Evolutionary conservation across 1,140 invertebrate genomes (phyloP), one percentile per base, ranked within the genome.

Genomic region (Philotrypesis tridentata): DNA sequence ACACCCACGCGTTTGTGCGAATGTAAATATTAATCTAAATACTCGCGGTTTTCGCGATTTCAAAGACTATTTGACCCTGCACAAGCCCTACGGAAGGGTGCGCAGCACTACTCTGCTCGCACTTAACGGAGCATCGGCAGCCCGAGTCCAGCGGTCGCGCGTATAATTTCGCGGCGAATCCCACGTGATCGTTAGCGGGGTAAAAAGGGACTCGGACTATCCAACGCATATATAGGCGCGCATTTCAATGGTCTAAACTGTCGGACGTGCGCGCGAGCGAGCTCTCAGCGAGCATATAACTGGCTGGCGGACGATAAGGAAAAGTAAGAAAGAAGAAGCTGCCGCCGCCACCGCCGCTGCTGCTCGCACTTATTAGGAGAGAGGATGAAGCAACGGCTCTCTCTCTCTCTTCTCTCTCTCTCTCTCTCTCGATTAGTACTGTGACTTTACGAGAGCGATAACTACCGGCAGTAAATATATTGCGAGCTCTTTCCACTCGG

Each of bases 401-500:
- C n/a, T n/a, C n/a, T n/a, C n/a, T n/a, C n/a, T n/a, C n/a, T n/a
- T n/a, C n/a, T n/a, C n/a, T n/a, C n/a, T n/a, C n/a, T n/a, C n/a
- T n/a, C n/a, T n/a, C n/a, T n/a, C 11, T 8, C 43, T 48, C 48
- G 48, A 55, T 55, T 55, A 55, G 48, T 55, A 55, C 48, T 21
- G 48, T 55, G 48, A 55, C 48, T 55, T 55, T 55, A 55, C 48
- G 48, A 21, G 48, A 55, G 48, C 48, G 48, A 55, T 55, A 55
- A 55, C 48, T 55, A 55, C 48, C 48, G 21, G 17, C 48, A n/a
- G 48, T 55, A 55, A 55, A 55, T 55, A 55, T 55, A 55, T 88
- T 87, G 85, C 84, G 87, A 87, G 87, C 85, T 84, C 84, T 83
- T 84, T 84, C 83, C 82, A 80, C 82, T 83, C 67, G 61, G 79